Conservation (phyloP, 2,888 invertebrate species). For the Drosophila affinis region DNA sequence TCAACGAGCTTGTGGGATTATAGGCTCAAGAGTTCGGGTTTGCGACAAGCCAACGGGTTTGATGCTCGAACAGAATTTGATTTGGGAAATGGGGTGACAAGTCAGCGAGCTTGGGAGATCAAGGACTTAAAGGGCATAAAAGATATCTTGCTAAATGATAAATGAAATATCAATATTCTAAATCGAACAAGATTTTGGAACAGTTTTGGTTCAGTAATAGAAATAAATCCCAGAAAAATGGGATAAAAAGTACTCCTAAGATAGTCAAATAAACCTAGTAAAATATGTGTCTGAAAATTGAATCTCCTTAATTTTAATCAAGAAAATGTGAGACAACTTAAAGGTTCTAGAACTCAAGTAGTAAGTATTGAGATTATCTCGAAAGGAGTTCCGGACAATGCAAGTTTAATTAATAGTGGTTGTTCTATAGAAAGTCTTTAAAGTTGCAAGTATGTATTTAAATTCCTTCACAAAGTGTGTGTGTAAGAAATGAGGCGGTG, state of each 20-base stretch:
- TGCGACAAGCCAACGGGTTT: constrained; percentile 21
- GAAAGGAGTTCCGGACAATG: no score
- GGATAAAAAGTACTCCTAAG: no score
- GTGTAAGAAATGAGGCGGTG: constrained; percentile 12
- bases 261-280: no score
- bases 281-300: no score
- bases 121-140: not conserved
- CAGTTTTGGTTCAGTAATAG: no score
- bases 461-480: constrained; percentile 7
- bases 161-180: not conserved
- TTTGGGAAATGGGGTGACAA: not conserved
- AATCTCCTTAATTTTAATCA: no score
- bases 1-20: constrained; percentile 53
- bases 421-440: no score
- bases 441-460: not conserved
- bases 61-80: not conserved
- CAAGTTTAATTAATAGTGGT: not conserved
- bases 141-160: not conserved
- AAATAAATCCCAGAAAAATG: no score
- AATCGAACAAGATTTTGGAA: no score
- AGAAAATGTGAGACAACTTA: no score
- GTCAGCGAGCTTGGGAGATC: not conserved
- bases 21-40: not conserved
- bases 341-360: no score
- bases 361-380: no score